Percentiles rank a stretch among this genome's conserved stretches.
Evolutionary conservation across 1,140 invertebrate species (phyloP).

Genomic region (Nephila pilipes): DNA sequence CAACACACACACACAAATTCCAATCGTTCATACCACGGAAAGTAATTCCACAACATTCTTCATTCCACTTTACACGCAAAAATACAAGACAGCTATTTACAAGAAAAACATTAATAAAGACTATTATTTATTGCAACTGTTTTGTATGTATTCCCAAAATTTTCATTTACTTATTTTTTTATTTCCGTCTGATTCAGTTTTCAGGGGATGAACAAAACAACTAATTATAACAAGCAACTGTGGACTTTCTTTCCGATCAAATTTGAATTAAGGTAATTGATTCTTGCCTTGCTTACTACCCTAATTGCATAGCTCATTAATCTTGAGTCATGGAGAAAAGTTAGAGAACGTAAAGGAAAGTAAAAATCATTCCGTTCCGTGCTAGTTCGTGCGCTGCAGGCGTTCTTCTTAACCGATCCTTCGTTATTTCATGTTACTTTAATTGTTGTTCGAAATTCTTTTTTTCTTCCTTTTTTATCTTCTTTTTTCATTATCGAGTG

Average conservation of each 20-base stretch:
- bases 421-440: conserved; percentile 68
- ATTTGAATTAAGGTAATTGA: conserved; percentile 76
- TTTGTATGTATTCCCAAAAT: background rate
- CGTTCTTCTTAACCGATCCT: conserved; percentile 2
- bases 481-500: background rate
- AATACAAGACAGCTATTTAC: too few species aligned
- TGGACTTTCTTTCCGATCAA: conserved; percentile 72
- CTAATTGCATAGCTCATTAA: conserved; percentile 75
- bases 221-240: conserved; percentile 72
- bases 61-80: too few species aligned
- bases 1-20: too few species aligned
- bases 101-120: conserved; percentile 21
- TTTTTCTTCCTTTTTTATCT: conserved; percentile 1
- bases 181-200: background rate
- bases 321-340: conserved; percentile 46
- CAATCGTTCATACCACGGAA: too few species aligned
- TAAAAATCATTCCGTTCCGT: conserved; percentile 55
- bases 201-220: conserved; percentile 64
- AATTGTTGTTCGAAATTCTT: conserved; percentile 63
- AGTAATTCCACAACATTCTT: too few species aligned
- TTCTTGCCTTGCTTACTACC: conserved; percentile 71
- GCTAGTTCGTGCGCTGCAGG: background rate
- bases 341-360: background rate
- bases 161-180: background rate
- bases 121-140: conserved; percentile 23